Evolutionary conservation across 1,140 invertebrate species (phyloP).

Genomic region (Palaemon carinicauda): DNA sequence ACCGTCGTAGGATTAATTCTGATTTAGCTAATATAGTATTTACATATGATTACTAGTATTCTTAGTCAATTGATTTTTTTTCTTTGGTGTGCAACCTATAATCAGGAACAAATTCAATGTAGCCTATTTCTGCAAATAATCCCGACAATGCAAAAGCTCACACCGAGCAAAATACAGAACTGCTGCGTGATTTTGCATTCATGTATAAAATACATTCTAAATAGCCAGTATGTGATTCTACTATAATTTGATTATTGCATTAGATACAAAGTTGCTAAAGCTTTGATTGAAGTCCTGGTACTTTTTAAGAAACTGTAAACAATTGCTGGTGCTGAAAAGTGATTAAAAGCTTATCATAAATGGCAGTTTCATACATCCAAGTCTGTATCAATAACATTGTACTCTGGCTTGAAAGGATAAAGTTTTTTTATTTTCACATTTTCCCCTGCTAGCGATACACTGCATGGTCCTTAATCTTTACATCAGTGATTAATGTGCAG

Average conservation of each 20-base stretch:
- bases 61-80: not conserved
- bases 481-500: no score
- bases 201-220: not conserved
- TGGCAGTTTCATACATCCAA: constrained; percentile 38
- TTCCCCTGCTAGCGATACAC: no score
- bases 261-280: constrained; percentile 33
- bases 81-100: constrained; percentile 37
- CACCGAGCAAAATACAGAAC: no score
- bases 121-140: not conserved
- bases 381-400: not conserved
- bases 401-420: no score
- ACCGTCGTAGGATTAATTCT: not conserved
- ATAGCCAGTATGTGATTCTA: constrained; percentile 31
- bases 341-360: constrained; percentile 34
- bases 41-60: not conserved
- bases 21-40: constrained; percentile 10
- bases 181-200: no score
- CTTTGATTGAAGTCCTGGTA: constrained; percentile 32
- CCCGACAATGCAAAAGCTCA: no score
- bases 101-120: constrained; percentile 1
- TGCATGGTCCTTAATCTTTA: no score
- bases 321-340: not conserved
- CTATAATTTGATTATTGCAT: constrained; percentile 47
- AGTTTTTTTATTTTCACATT: no score
- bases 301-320: not conserved